Evolutionary conservation across 1,140 invertebrate genomes (phyloP).

Genomic region (Geopemphigus sp.): DNA sequence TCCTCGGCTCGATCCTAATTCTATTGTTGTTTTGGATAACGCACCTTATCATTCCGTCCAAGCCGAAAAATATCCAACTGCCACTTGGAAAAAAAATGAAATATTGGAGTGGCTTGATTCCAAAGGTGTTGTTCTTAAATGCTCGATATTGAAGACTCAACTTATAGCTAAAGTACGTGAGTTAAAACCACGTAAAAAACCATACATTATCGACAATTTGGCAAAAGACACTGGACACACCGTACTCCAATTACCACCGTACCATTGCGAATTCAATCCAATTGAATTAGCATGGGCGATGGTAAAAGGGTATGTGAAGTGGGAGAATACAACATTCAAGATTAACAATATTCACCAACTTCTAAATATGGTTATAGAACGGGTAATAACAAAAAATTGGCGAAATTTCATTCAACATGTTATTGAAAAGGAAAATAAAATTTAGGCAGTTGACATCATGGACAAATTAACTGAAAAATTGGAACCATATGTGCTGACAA

Average conservation of each 20-base stretch:
- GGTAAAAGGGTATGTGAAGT: slow-evolving; percentile 54
- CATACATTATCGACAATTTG: slow-evolving; percentile 52
- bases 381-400: slow-evolving; percentile 12
- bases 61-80: background rate
- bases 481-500: background rate
- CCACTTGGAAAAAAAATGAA: background rate
- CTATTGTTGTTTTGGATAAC: background rate
- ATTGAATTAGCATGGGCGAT: slow-evolving; percentile 55
- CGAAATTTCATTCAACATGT: slow-evolving; percentile 18
- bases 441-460: slow-evolving; percentile 9
- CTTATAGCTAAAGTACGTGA: background rate
- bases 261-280: slow-evolving; percentile 56
- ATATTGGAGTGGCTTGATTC: background rate
- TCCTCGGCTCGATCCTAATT: background rate
- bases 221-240: slow-evolving; percentile 50
- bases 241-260: slow-evolving; percentile 55
- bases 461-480: background rate
- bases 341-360: background rate
- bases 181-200: background rate
- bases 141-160: background rate
- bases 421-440: background rate
- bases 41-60: background rate
- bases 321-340: slow-evolving; percentile 50
- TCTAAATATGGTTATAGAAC: background rate
- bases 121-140: background rate